A percentile compares a stretch with the other conserved stretches of the same genome.
Conservation (phyloP, 2,797 vertebrate species). For the Cynopterus sphinx region DNA sequence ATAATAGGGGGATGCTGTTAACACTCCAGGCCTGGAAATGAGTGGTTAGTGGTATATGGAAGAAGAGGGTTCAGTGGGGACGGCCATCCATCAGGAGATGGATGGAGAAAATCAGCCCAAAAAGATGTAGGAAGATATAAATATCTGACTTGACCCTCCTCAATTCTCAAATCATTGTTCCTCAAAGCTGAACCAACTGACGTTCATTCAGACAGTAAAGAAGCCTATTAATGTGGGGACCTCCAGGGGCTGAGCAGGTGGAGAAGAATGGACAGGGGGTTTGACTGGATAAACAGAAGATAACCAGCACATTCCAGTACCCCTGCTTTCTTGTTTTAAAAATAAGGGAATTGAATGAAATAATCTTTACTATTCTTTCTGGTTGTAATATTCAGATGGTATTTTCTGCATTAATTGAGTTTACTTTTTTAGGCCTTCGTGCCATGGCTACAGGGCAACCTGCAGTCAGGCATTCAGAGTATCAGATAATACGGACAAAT, state of each 20-base stretch:
- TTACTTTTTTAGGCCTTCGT: background rate
- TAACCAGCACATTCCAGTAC: background rate
- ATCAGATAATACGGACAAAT: background rate
- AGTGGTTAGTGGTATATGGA: background rate
- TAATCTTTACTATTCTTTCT: background rate
- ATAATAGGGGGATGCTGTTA: background rate
- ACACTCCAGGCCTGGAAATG: background rate
- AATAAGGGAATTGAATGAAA: background rate
- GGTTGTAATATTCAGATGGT: background rate
- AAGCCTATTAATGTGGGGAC: background rate
- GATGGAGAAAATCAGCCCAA: background rate
- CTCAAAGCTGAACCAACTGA: background rate
- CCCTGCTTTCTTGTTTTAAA: background rate
- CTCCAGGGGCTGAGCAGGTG: background rate
- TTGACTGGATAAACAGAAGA: background rate
- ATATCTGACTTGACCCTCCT: background rate
- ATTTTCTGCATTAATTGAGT: background rate
- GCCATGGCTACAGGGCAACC: background rate
- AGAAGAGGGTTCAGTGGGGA: background rate
- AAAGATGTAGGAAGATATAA: background rate
- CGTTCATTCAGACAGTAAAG: background rate
- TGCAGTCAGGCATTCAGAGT: background rate
- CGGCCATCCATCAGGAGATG: background rate
- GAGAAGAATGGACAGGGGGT: background rate
- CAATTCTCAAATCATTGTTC: background rate